Base-by-base conservation (phyloP, 1,140 invertebrate species). In the Anastrepha ludens region DNA sequence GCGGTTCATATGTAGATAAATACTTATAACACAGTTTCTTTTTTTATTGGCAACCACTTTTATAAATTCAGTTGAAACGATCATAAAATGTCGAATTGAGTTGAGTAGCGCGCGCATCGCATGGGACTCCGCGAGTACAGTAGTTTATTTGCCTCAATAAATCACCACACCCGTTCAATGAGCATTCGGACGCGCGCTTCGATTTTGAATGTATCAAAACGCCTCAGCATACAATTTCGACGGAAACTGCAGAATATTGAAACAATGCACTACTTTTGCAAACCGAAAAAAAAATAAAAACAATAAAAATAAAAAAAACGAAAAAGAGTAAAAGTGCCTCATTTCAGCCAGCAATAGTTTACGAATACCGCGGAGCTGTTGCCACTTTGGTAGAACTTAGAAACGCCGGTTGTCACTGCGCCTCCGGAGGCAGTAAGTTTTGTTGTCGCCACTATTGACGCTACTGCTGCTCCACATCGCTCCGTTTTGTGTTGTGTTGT, bases 81-180 rank as follows among this genome's bases (percentile, higher is more conserved):
- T 81, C 44, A 81, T 81, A 81, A 81, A 81, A 55, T 15, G n/a
- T 81, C 47, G 74, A 81, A 81, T 55, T 81, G 70, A 74, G 70
- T 78, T 78, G 74, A 81, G 74, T 81, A 55, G 50, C 74, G 50
- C 74, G 20, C 55, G 74, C 74, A 29, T 29, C 29, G 74, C 74
- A 44, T 55, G 17, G 8, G n/a, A 20, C 44, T 17, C 17, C 11
- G 74, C 47, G 17, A 81, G 47, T 81, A 55, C 74, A 81, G 74
- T 81, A 81, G 74, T 81, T 81, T 81, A 81, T 81, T 81, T 81
- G 74, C 74, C 74, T 41, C 47, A 81, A 81, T 81, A 81, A 81
- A 81, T 81, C 74, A 58, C 74, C 74, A 81, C 74, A 81, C 74
- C 74, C 74, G 55, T 81, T 81, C 74, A 81, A 81, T 81, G 74